Evolutionary conservation across 2,797 vertebrate species (phyloP).

Genomic region (Chelon auratus): DNA sequence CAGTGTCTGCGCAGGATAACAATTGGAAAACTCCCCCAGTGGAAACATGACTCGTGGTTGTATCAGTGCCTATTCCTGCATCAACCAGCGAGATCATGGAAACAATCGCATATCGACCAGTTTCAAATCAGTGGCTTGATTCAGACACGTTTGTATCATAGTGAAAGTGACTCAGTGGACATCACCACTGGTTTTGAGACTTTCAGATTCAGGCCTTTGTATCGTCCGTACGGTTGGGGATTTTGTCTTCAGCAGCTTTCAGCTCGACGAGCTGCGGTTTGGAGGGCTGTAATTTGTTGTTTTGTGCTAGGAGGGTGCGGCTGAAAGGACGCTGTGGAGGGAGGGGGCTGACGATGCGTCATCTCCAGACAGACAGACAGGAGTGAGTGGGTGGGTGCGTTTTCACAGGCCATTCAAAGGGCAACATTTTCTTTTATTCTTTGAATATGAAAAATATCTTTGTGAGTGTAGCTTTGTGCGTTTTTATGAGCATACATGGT

Average conservation of each 20-base stretch:
- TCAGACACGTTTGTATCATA: conserved; percentile 53
- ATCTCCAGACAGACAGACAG: conserved; percentile 78
- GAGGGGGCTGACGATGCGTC: conserved; percentile 63
- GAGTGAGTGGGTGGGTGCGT: conserved; percentile 68
- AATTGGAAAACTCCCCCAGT: conserved; percentile 15
- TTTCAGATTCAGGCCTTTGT: conserved; percentile 15
- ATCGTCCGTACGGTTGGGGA: conserved; percentile 30
- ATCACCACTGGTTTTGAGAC: conserved; percentile 34
- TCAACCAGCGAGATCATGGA: conserved; percentile 8
- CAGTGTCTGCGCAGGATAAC: background rate
- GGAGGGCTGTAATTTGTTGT: conserved; percentile 79
- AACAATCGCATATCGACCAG: conserved; percentile 8
- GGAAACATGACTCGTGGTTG: conserved; percentile 3
- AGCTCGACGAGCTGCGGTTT: conserved; percentile 53
- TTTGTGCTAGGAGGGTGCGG: conserved; percentile 76
- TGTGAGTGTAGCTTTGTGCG: conserved; percentile 4
- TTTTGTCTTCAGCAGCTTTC: conserved; percentile 46
- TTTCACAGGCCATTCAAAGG: conserved; percentile 64
- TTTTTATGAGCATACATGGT: conserved; percentile 35
- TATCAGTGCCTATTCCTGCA: background rate
- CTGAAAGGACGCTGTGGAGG: conserved; percentile 44
- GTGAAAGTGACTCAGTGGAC: conserved; percentile 62
- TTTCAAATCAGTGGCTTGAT: conserved; percentile 20
- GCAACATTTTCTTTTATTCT: conserved; percentile 21
- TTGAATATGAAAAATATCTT: conserved; percentile 12